Percentiles rank a stretch among this genome's conserved stretches.
These are phyloP conservation scores for Mylabris phalerata DNA, from an alignment of 1,140 invertebrate species.

Conservation along the genomic window DNA sequence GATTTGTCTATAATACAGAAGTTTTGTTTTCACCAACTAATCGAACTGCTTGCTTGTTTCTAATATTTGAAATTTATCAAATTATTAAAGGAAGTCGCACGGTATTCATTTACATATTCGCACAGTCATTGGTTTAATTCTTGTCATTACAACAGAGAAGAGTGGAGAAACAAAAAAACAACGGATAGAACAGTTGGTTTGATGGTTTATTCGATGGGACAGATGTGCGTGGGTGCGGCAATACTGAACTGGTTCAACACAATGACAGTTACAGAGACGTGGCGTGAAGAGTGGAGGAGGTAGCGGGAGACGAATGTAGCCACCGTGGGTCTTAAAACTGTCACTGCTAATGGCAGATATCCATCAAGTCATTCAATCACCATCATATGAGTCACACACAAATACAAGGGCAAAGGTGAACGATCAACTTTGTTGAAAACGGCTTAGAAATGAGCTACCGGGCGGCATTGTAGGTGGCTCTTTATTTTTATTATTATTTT, in stretches of 20 bases:
- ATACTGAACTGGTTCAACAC: no score
- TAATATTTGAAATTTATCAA: no score
- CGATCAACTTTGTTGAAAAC: constrained; percentile 2
- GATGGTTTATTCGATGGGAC: constrained; percentile 11
- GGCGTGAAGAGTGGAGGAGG: neutral
- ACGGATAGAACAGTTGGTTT: constrained; percentile 19
- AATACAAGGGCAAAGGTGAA: constrained; percentile 17
- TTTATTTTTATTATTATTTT: no score
- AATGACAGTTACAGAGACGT: no score
- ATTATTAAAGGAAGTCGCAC: no score
- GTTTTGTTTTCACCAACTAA: constrained; percentile 28
- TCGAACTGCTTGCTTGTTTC: no score
- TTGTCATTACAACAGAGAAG: no score
- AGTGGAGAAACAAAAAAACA: no score
- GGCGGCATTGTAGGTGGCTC: constrained; percentile 5
- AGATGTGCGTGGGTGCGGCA: constrained; percentile 28
- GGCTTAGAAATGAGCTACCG: constrained; percentile 1
- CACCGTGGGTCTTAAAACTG: constrained; percentile 40
- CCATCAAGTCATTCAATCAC: constrained; percentile 42
- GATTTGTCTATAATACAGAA: constrained; percentile 30
- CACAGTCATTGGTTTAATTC: no score
- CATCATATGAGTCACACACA: constrained; percentile 38
- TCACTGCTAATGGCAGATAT: constrained; percentile 43
- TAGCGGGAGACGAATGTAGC: constrained; percentile 13
- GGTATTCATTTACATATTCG: no score